These are phyloP conservation scores for Zaprionus ghesquierei DNA, from an alignment of 1,140 invertebrate genomes.

Conservation along the genomic window DNA sequence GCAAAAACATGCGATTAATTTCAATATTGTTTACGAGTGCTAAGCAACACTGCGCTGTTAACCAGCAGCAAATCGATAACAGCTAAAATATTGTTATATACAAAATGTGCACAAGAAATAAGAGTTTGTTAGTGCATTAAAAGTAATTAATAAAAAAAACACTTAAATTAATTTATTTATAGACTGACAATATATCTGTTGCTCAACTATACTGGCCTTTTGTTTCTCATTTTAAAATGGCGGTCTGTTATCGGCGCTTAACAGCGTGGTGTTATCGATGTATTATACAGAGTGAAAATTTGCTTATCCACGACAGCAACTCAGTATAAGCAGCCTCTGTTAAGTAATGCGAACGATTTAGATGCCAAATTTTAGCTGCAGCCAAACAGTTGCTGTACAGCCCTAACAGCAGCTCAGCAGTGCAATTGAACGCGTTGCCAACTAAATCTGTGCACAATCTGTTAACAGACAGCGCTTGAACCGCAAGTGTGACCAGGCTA, in stretches of 20 bases:
- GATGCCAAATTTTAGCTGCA: no score
- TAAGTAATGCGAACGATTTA: no score
- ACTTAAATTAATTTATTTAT: not conserved
- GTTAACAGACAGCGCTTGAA: not conserved
- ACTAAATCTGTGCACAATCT: not conserved
- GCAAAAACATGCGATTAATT: not conserved
- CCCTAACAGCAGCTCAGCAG: not conserved
- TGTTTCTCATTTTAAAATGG: not conserved
- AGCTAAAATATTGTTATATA: not conserved
- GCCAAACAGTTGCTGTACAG: no score
- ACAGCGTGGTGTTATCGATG: not conserved
- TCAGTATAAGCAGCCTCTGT: not conserved
- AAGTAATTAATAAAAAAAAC: not conserved
- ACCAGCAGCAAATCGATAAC: not conserved
- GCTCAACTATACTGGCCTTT: not conserved
- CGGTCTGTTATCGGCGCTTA: not conserved
- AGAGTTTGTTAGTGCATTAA: not conserved
- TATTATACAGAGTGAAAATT: not conserved
- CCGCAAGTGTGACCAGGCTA: conserved; percentile 12
- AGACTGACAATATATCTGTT: not conserved
- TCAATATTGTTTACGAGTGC: not conserved
- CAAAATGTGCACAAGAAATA: not conserved
- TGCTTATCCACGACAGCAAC: not conserved
- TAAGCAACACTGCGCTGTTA: not conserved
- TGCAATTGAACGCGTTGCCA: not conserved